A percentile compares a stretch with the other conserved stretches of the same genome.
These are phyloP conservation scores for Drosophila lacertosa DNA, from an alignment of 1,140 invertebrate species.

Conservation along the genomic window DNA sequence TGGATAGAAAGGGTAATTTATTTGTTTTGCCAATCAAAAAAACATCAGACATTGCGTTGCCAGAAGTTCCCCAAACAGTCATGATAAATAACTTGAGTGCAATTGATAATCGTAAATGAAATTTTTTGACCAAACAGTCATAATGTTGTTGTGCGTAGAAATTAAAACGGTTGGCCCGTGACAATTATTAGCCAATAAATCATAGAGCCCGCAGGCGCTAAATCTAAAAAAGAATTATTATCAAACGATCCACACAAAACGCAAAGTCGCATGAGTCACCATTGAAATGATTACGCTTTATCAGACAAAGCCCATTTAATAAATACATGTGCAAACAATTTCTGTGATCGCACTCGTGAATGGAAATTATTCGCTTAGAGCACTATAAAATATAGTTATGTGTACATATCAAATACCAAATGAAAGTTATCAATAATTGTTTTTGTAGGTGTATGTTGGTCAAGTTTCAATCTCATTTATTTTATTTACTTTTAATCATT, in stretches of 20 bases:
- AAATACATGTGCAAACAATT: conserved; percentile 7
- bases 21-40: background rate
- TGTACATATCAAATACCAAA: background rate
- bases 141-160: background rate
- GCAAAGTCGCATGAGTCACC: conserved; percentile 23
- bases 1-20: background rate
- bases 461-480: conserved; percentile 32
- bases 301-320: conserved; percentile 7
- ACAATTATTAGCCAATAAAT: conserved; percentile 26
- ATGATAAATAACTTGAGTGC: conserved; percentile 5
- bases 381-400: background rate
- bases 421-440: background rate
- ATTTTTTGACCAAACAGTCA: background rate
- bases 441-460: conserved; percentile 24
- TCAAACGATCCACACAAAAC: conserved; percentile 18
- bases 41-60: background rate
- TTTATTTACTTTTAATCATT: conserved; percentile 35
- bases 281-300: conserved; percentile 5
- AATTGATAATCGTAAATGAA: conserved; percentile 7
- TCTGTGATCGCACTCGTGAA: conserved; percentile 11
- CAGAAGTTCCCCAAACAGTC: background rate
- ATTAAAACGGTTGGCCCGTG: background rate
- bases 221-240: background rate
- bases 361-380: conserved; percentile 10
- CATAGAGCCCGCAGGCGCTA: background rate